phyloP scores from a whole-genome alignment of 2,797 vertebrate species.

The Arrhamphus sclerolepis region DNA sequence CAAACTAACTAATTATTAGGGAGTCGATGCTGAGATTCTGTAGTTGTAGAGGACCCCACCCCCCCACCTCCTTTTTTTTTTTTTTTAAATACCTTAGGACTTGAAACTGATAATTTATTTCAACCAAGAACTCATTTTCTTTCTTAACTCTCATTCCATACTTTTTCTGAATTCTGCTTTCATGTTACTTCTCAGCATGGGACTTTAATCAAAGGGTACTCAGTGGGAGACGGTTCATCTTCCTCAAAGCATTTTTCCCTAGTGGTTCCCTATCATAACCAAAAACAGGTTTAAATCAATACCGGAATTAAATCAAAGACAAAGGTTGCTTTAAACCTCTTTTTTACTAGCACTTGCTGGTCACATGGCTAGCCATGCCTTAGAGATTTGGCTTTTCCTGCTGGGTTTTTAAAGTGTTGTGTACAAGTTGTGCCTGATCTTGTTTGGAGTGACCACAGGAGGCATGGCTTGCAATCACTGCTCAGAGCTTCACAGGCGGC shows the following conservation, averaged over 20 bases:
- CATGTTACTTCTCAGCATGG: conserved; percentile 27
- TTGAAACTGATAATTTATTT: conserved; percentile 9
- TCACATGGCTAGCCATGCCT: conserved; percentile 22
- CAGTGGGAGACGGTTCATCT: conserved; percentile 22
- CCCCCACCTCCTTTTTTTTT: too few relatives aligned
- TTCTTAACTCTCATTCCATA: conserved; percentile 4
- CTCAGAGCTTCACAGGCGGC: conserved; percentile 7
- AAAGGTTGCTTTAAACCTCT: conserved; percentile 25
- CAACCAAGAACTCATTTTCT: conserved; percentile 10
- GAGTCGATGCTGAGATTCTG: neutral
- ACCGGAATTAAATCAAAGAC: conserved; percentile 21
- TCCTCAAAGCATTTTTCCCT: conserved; percentile 29
- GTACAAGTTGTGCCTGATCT: conserved; percentile 25
- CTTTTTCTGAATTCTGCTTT: conserved; percentile 31
- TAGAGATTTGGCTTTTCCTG: conserved; percentile 23
- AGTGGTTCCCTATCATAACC: conserved; percentile 2
- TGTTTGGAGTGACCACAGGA: conserved; percentile 26
- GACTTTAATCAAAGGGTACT: conserved; percentile 34
- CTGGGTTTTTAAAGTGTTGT: conserved; percentile 33
- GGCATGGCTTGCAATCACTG: conserved; percentile 30
- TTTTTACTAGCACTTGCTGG: conserved; percentile 2
- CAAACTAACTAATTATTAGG: neutral
- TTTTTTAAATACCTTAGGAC: neutral
- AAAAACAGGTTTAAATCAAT: conserved; percentile 21
- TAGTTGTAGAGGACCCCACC: too few relatives aligned